Percentiles rank a stretch among this genome's conserved stretches.
phyloP scores from a whole-genome alignment of 2,113 vertebrate genomes.

The Leucosticte australis region DNA sequence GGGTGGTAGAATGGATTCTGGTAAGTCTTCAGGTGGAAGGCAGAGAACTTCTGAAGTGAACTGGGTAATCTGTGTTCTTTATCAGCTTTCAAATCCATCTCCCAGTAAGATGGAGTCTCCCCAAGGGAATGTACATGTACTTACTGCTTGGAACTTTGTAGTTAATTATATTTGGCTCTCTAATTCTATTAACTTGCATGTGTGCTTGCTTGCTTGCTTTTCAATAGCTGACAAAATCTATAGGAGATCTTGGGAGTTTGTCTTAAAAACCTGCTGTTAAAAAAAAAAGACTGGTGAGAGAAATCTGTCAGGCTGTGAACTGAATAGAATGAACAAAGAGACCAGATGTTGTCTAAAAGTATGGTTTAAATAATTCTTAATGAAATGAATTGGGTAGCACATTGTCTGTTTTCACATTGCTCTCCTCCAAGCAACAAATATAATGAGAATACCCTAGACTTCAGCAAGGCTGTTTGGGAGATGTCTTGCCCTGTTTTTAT shows the following conservation, averaged over 20 bases:
- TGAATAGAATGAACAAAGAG: neutral
- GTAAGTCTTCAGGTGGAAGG: neutral
- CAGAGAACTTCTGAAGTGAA: neutral
- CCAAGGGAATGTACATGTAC: slow-evolving; percentile 1
- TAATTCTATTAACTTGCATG: slow-evolving; percentile 45
- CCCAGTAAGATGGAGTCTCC: neutral
- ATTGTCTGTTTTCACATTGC: neutral
- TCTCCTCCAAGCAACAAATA: neutral
- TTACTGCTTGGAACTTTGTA: slow-evolving; percentile 43
- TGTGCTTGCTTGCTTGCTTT: slow-evolving; percentile 40
- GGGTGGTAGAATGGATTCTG: neutral
- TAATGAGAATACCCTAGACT: neutral
- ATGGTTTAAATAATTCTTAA: neutral
- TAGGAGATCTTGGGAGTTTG: slow-evolving; percentile 8
- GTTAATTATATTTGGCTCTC: slow-evolving; percentile 19
- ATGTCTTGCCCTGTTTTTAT: neutral
- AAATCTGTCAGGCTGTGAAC: neutral
- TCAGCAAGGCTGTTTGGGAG: slow-evolving; percentile 11
- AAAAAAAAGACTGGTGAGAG: neutral
- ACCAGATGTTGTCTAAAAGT: neutral
- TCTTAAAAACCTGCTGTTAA: neutral
- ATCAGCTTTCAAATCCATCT: neutral
- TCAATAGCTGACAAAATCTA: slow-evolving; percentile 4
- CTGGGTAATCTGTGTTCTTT: neutral
- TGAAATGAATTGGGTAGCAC: neutral